Conservation (phyloP, 2,797 vertebrate genomes). For the Mormyrops attenuatus region DNA sequence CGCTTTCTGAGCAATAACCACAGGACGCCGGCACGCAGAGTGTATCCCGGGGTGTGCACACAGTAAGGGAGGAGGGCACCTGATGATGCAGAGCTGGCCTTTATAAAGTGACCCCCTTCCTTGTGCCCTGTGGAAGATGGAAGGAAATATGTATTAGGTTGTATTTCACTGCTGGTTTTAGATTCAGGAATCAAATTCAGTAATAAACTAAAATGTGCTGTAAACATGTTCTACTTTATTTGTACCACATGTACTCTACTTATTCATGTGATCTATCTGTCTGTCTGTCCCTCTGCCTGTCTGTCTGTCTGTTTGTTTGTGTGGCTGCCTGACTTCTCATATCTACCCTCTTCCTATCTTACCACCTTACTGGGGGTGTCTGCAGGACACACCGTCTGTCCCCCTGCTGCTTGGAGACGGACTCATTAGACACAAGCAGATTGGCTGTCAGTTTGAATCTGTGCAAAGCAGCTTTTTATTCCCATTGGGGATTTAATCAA, state of each 20-base stretch:
- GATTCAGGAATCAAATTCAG: background rate
- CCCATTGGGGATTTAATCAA: slow-evolving; percentile 16
- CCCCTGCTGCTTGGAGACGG: background rate
- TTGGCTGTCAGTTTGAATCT: slow-evolving; percentile 20
- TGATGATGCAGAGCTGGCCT: background rate
- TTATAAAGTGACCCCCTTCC: background rate
- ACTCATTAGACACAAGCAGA: slow-evolving; percentile 8
- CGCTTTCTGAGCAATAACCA: background rate
- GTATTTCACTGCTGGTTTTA: background rate
- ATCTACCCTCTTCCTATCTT: background rate
- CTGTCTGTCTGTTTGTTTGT: background rate
- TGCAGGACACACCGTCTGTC: background rate
- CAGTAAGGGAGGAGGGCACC: too few species aligned
- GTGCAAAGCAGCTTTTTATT: slow-evolving; percentile 1
- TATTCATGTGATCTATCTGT: background rate
- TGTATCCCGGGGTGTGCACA: background rate
- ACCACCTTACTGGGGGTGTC: background rate
- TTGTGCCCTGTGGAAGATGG: background rate
- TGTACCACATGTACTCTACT: background rate
- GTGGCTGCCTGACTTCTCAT: background rate
- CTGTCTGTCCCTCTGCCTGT: too few species aligned
- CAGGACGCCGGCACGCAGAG: background rate
- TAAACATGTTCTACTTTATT: background rate
- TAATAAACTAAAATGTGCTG: background rate
- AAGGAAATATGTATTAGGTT: background rate